Evolutionary conservation across 2,113 vertebrate genomes (phyloP).

Genomic region (Arothron firmamentum): DNA sequence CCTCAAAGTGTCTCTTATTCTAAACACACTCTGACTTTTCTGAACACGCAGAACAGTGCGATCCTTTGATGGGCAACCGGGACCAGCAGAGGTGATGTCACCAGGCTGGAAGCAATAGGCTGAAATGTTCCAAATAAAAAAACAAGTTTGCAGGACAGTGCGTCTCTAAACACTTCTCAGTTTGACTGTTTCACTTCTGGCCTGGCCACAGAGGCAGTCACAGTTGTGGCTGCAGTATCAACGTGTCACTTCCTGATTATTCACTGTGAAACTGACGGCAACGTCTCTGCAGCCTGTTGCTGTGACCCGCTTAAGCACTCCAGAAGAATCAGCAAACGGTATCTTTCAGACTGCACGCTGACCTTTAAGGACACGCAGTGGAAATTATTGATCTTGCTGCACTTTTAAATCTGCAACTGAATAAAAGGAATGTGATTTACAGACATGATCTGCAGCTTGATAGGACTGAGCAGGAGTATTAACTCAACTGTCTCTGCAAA

Average conservation of each 20-base stretch:
- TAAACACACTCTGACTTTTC: constrained; percentile 41
- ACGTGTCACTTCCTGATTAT: constrained; percentile 73
- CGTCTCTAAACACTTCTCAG: constrained; percentile 61
- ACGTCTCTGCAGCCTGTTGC: constrained; percentile 50
- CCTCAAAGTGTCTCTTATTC: constrained; percentile 61
- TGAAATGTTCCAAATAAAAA: constrained; percentile 67
- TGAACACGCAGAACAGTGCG: constrained; percentile 44
- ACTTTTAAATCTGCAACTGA: constrained; percentile 25
- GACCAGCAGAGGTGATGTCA: constrained; percentile 58
- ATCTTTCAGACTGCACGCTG: constrained; percentile 14
- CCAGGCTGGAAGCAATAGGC: constrained; percentile 50
- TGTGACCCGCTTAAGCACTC: neutral
- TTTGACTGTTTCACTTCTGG: constrained; percentile 68
- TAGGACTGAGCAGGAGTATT: constrained; percentile 19
- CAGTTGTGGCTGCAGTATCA: constrained; percentile 67
- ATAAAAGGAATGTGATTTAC: constrained; percentile 36
- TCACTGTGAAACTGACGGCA: constrained; percentile 67
- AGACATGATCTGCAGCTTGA: constrained; percentile 29
- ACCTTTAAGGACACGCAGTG: constrained; percentile 11
- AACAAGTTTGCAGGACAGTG: constrained; percentile 54
- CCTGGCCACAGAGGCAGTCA: constrained; percentile 63
- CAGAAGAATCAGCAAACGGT: neutral
- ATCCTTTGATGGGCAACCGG: constrained; percentile 58
- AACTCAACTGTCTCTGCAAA: constrained; percentile 33
- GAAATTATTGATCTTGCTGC: constrained; percentile 25